Evolutionary conservation across 2,888 invertebrate genomes (phyloP).

Genomic region (Tortrix viridana): DNA sequence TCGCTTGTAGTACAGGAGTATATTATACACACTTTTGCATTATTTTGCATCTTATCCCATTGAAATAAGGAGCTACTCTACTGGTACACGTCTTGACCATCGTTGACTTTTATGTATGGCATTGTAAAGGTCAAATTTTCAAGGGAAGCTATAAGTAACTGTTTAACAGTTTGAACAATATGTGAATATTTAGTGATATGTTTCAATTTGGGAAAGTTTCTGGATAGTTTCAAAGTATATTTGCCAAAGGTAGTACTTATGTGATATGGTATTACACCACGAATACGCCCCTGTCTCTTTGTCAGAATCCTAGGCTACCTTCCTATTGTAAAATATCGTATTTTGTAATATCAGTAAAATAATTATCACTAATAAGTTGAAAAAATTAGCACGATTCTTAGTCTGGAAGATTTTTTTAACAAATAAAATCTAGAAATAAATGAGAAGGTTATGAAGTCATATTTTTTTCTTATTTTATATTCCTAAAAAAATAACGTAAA

Average conservation of each 20-base stretch:
- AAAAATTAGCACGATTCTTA: constrained; percentile 15
- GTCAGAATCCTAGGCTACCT: constrained; percentile 14
- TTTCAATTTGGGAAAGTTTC: too few relatives aligned
- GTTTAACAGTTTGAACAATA: too few relatives aligned
- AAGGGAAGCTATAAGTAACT: too few relatives aligned
- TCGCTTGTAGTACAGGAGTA: too few relatives aligned
- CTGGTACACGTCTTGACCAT: too few relatives aligned
- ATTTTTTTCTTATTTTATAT: constrained; percentile 8
- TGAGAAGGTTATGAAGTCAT: constrained; percentile 38
- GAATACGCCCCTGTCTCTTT: constrained; percentile 16
- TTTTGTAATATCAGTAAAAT: constrained; percentile 30
- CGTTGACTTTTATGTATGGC: too few relatives aligned
- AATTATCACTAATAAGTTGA: constrained; percentile 28
- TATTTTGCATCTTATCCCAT: too few relatives aligned
- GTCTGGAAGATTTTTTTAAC: constrained; percentile 20
- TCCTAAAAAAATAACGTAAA: not conserved
- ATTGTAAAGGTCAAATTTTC: too few relatives aligned
- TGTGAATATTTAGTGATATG: too few relatives aligned
- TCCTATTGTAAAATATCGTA: constrained; percentile 34
- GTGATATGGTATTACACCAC: not conserved
- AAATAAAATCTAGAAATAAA: constrained; percentile 37
- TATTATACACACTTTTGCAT: too few relatives aligned
- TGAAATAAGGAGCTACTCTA: too few relatives aligned
- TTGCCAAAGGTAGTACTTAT: constrained; percentile 10
- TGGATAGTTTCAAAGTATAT: not conserved